Conservation (phyloP, 2,888 invertebrate species). For the Bursaphelenchus okinawaensis region DNA sequence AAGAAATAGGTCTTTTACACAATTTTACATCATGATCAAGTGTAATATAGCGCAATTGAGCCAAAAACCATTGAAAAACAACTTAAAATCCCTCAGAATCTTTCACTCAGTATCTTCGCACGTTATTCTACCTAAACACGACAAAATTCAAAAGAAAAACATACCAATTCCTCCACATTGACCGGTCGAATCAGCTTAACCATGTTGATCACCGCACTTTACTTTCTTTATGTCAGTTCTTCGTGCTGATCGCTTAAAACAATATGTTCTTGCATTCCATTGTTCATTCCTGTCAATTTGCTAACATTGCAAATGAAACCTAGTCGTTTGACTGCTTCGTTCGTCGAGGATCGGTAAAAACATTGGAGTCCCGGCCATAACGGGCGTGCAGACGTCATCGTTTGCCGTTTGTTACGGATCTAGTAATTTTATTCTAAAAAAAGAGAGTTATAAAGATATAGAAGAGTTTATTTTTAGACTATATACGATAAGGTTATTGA, state of each 20-base stretch:
- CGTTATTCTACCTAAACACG: no score
- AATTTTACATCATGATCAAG: no score
- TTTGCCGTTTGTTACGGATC: background rate
- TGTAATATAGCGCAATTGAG: no score
- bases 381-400: conserved; percentile 7
- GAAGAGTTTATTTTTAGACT: background rate
- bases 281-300: background rate
- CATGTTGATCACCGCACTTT: background rate
- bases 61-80: no score
- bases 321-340: background rate
- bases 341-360: background rate
- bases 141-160: background rate
- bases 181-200: conserved; percentile 23
- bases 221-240: background rate
- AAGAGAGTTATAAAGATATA: no score
- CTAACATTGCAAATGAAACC: background rate
- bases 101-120: no score
- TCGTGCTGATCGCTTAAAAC: background rate
- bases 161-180: conserved; percentile 21
- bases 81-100: no score
- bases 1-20: no score
- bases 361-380: conserved; percentile 18
- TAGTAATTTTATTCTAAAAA: background rate
- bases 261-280: background rate
- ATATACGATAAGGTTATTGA: background rate